Conservation (phyloP, 2,113 vertebrate species). For the Zapus hudsonius region DNA sequence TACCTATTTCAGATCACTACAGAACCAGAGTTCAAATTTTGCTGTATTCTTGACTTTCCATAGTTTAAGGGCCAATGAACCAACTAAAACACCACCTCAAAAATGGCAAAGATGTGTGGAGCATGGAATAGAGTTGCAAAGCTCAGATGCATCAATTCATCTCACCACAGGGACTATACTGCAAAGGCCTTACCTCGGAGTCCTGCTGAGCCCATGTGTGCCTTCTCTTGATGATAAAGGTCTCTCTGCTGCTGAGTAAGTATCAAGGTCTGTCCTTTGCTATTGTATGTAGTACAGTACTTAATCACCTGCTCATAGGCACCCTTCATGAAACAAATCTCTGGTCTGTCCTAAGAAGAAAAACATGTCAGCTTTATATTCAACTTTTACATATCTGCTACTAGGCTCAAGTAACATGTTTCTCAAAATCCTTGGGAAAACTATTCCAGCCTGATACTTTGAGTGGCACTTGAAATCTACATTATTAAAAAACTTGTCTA, state of each 20-base stretch:
- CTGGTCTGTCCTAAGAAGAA: conserved; percentile 90
- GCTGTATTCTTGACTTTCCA: not conserved
- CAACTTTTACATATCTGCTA: not conserved
- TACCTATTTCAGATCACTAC: not conserved
- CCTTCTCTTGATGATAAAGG: conserved; percentile 94
- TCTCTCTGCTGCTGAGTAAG: conserved; percentile 94
- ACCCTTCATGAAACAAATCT: conserved; percentile 95
- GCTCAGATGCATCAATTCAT: not conserved
- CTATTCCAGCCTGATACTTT: not conserved
- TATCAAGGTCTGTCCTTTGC: conserved; percentile 87
- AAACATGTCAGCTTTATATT: conserved; percentile 53
- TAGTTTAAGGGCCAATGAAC: not conserved
- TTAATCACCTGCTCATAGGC: conserved; percentile 96
- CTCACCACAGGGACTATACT: not conserved
- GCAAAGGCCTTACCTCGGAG: conserved; percentile 90
- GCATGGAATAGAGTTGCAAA: not conserved
- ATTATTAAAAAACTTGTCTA: not conserved
- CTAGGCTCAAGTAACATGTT: not conserved
- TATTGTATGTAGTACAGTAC: conserved; percentile 93
- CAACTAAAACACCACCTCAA: conserved; percentile 22
- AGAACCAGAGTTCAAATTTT: conserved; percentile 5
- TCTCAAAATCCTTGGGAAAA: conserved; percentile 32
- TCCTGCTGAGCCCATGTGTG: conserved; percentile 94
- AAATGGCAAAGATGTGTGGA: not conserved
- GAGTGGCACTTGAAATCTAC: not conserved